Evolutionary conservation across 2,888 invertebrate genomes (phyloP).

Genomic region (Microchrysa polita): DNA sequence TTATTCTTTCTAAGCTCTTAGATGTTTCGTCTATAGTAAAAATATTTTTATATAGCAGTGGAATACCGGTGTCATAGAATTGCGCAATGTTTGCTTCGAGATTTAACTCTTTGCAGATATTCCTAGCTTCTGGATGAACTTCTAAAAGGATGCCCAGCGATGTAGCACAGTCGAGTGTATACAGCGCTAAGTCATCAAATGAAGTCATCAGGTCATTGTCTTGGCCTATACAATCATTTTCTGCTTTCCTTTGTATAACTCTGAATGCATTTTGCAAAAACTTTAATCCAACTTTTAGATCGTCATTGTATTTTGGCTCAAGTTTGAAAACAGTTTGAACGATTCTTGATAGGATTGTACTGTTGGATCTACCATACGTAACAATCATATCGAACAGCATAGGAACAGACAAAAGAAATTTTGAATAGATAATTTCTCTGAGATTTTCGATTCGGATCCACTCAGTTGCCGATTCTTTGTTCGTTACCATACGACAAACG

Average conservation of each 20-base stretch:
- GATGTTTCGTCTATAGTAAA: constrained; percentile 60
- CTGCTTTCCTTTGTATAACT: constrained; percentile 59
- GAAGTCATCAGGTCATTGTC: constrained; percentile 59
- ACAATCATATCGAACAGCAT: constrained; percentile 81
- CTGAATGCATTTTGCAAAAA: constrained; percentile 67
- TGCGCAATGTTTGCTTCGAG: constrained; percentile 74
- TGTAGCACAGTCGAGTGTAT: constrained; percentile 75
- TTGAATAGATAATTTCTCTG: constrained; percentile 78
- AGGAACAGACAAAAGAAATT: constrained; percentile 84
- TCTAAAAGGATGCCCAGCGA: constrained; percentile 77
- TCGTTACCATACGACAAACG: constrained; percentile 80
- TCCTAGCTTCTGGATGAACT: constrained; percentile 69
- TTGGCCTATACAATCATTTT: constrained; percentile 53
- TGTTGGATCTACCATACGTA: constrained; percentile 76
- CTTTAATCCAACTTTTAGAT: constrained; percentile 67
- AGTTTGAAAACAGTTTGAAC: constrained; percentile 71
- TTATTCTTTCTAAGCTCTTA: constrained; percentile 58
- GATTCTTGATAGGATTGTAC: constrained; percentile 70
- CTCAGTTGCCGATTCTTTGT: constrained; percentile 77
- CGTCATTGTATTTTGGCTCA: constrained; percentile 69
- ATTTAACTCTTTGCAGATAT: constrained; percentile 68
- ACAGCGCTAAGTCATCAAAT: constrained; percentile 74
- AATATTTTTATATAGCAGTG: constrained; percentile 74
- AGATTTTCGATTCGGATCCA: constrained; percentile 75
- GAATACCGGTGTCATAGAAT: constrained; percentile 80